Evolutionary conservation across 2,113 vertebrate species (phyloP).

Genomic region (Malaclemys terrapin): DNA sequence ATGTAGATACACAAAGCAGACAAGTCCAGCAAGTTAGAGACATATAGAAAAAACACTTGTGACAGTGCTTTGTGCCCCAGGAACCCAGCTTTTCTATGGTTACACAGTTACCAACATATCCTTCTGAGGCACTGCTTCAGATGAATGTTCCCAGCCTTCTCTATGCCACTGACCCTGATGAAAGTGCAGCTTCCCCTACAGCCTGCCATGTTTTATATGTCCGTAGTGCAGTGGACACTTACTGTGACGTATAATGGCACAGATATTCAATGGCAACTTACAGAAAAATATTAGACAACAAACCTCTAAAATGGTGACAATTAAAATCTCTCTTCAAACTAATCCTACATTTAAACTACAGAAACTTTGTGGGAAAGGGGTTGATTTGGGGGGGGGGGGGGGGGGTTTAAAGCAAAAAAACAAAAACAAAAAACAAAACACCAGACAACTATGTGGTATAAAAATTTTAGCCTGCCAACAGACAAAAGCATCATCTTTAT

Average conservation of each 20-base stretch:
- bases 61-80: not conserved
- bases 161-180: not conserved
- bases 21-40: not conserved
- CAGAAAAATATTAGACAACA: not conserved
- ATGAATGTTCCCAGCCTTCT: not conserved
- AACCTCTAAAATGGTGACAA: not conserved
- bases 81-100: not conserved
- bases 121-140: not conserved
- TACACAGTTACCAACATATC: not conserved
- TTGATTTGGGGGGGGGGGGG: not conserved
- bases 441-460: not conserved
- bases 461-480: not conserved
- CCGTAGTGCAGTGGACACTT: not conserved
- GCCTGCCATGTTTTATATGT: fast-evolving
- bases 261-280: fast-evolving
- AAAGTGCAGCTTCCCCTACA: not conserved
- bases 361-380: not conserved
- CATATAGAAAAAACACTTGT: not conserved
- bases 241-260: not conserved
- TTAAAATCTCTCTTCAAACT: not conserved
- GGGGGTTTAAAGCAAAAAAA: no score
- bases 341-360: not conserved
- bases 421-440: no score
- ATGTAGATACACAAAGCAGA: not conserved
- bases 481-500: not conserved